Evolutionary conservation across 1,140 invertebrate genomes (phyloP).

Genomic region (Drosophila guanche): DNA sequence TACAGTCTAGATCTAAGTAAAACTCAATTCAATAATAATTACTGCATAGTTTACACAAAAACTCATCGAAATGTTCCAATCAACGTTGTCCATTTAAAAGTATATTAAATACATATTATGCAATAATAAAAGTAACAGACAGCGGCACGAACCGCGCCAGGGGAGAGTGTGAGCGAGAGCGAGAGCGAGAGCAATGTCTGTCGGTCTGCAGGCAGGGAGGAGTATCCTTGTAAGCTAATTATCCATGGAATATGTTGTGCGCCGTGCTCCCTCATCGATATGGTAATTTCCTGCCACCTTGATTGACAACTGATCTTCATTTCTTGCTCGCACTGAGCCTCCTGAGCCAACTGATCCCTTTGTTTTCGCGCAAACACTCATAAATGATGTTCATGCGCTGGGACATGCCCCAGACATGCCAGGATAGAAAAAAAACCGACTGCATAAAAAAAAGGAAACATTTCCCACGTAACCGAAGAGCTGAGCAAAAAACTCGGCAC

Average conservation of each 20-base stretch:
- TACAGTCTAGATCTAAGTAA: too few species aligned
- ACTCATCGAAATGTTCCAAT: background rate
- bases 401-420: slow-evolving; percentile 1
- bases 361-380: slow-evolving; percentile 60
- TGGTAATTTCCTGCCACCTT: slow-evolving; percentile 62
- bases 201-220: background rate
- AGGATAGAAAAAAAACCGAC: slow-evolving; percentile 17
- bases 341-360: slow-evolving; percentile 51
- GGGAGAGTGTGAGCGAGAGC: too few species aligned
- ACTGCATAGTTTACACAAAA: too few species aligned
- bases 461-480: slow-evolving; percentile 66
- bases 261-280: slow-evolving; percentile 24
- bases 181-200: too few species aligned
- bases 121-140: slow-evolving; percentile 19
- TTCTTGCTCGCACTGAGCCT: slow-evolving; percentile 5
- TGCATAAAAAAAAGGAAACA: slow-evolving; percentile 50
- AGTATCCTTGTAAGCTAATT: slow-evolving; percentile 52
- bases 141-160: too few species aligned
- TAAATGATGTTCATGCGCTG: slow-evolving; percentile 56
- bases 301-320: slow-evolving; percentile 74
- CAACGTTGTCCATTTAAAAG: slow-evolving; percentile 32
- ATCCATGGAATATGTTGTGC: slow-evolving; percentile 49
- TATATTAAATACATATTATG: slow-evolving; percentile 68
- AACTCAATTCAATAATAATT: too few species aligned
- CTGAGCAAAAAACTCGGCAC: slow-evolving; percentile 24